phyloP scores from a whole-genome alignment of 2,888 invertebrate species.

The Cremastinae sp. region DNA sequence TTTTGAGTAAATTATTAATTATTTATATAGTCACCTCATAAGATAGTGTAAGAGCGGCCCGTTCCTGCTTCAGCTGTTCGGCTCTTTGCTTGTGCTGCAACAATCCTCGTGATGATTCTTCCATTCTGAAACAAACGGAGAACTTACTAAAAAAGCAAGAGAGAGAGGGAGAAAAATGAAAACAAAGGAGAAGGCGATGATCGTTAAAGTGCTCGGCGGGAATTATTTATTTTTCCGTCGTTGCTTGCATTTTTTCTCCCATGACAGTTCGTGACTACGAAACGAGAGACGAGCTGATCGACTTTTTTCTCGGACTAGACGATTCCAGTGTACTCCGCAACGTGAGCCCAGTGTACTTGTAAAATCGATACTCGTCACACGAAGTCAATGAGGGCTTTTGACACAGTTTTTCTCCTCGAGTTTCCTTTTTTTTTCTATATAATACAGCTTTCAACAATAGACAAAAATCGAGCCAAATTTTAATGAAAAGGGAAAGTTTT shows the following conservation, averaged over 20 bases:
- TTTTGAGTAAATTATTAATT: too few relatives aligned
- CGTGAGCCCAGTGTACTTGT: conserved; percentile 20
- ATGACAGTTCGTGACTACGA: too few relatives aligned
- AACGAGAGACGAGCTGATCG: not conserved
- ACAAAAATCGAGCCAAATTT: too few relatives aligned
- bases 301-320: conserved; percentile 27
- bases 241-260: not conserved
- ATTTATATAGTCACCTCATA: conserved; percentile 89
- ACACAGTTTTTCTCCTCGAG: conserved; percentile 30
- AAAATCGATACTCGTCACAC: conserved; percentile 47
- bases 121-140: conserved; percentile 83
- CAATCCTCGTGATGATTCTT: conserved; percentile 88
- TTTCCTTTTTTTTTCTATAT: not conserved
- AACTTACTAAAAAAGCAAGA: not conserved
- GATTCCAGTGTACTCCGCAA: conserved; percentile 33
- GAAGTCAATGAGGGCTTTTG: conserved; percentile 18
- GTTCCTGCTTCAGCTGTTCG: conserved; percentile 89
- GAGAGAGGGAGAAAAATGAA: not conserved
- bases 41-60: conserved; percentile 86
- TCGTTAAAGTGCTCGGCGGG: too few relatives aligned
- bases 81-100: conserved; percentile 88
- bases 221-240: not conserved
- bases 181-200: conserved; percentile 5
- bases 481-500: not conserved
- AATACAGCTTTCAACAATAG: not conserved